phyloP scores from a whole-genome alignment of 2,113 vertebrate genomes.

The Copsychus sechellarum region DNA sequence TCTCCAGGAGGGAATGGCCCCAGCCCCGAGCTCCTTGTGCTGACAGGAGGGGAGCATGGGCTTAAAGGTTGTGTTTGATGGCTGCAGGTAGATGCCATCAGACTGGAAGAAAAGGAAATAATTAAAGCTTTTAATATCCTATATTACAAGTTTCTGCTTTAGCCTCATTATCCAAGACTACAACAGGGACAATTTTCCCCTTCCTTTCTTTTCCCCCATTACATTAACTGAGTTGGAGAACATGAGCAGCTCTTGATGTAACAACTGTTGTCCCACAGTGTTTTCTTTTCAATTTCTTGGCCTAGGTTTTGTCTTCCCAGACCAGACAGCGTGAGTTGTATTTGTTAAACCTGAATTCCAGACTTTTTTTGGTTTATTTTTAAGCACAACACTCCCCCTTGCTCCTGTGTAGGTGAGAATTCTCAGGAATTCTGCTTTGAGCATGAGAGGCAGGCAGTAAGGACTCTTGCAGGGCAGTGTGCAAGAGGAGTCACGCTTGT shows the following conservation, averaged over 20 bases:
- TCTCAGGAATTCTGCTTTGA: background rate
- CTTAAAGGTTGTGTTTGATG: background rate
- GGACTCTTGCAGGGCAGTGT: background rate
- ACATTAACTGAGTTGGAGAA: background rate
- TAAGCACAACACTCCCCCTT: background rate
- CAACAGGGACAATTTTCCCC: background rate
- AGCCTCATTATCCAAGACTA: background rate
- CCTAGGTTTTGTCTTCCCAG: background rate
- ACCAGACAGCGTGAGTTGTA: background rate
- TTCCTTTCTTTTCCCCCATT: background rate
- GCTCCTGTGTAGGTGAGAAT: background rate
- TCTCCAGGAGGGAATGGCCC: fast-evolving
- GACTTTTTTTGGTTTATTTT: background rate
- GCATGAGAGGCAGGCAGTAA: background rate
- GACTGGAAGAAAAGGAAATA: background rate
- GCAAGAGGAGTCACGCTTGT: background rate
- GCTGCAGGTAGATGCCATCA: background rate
- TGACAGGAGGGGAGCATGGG: background rate
- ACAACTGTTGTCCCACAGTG: background rate
- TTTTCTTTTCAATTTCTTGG: background rate
- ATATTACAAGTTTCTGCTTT: background rate
- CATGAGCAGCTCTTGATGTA: background rate
- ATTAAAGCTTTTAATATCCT: slow-evolving; percentile 20
- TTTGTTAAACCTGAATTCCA: background rate
- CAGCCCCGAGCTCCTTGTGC: background rate